phyloP scores from a whole-genome alignment of 2,888 invertebrate species.

The Cheilosia urbana region DNA sequence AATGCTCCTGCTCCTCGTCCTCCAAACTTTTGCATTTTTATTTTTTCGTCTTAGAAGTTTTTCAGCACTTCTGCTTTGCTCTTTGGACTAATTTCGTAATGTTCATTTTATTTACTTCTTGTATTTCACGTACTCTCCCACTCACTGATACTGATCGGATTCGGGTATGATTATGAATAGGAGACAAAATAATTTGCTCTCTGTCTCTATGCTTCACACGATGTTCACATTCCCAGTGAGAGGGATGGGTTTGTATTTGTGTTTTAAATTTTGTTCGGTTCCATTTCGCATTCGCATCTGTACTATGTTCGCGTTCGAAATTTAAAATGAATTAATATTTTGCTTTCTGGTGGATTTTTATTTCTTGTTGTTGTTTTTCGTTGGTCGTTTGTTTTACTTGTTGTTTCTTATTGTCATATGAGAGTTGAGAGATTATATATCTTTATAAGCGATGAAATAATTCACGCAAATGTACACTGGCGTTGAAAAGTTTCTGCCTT shows the following conservation, averaged over 20 bases:
- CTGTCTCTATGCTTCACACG: constrained; percentile 21
- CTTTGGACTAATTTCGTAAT: constrained; percentile 74
- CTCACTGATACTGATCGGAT: not conserved
- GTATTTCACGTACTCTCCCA: constrained; percentile 22
- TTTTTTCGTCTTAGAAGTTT: constrained; percentile 48
- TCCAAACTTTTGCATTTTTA: not conserved
- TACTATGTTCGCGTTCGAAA: constrained; percentile 45
- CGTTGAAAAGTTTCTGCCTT: constrained; percentile 34
- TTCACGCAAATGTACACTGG: constrained; percentile 50
- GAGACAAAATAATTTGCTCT: not conserved
- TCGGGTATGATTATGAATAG: not conserved
- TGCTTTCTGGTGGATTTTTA: constrained; percentile 10
- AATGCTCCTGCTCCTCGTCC: not conserved
- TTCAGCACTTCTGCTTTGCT: constrained; percentile 67
- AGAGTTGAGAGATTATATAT: constrained; percentile 48
- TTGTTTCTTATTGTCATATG: constrained; percentile 57
- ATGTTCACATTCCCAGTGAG: constrained; percentile 19
- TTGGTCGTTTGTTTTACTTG: constrained; percentile 41
- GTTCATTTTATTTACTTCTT: constrained; percentile 69
- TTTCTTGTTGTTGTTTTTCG: constrained; percentile 17
- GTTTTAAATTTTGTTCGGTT: constrained; percentile 19
- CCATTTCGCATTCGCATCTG: constrained; percentile 37
- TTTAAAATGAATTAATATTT: constrained; percentile 71
- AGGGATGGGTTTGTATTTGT: constrained; percentile 42
- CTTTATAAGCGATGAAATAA: constrained; percentile 66